A percentile compares a stretch with the other conserved stretches of the same genome.
Conservation (phyloP, 2,888 invertebrate species). For the Calameuta idolon region DNA sequence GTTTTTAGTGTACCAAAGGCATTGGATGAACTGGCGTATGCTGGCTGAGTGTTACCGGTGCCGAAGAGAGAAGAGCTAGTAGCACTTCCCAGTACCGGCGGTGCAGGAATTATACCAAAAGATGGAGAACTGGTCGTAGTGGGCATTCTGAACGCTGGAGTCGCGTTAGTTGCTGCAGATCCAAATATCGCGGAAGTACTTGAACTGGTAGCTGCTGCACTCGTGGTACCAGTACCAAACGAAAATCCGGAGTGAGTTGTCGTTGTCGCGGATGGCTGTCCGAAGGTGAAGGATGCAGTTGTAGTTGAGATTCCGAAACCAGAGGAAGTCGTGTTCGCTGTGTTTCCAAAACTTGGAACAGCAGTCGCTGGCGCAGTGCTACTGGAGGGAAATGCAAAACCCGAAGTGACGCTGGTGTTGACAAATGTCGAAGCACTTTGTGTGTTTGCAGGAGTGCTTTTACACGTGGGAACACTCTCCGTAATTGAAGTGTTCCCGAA, state of each 20-base stretch:
- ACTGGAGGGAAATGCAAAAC: background rate
- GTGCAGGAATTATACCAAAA: constrained; percentile 27
- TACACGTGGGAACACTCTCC: background rate
- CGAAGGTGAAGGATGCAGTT: constrained; percentile 21
- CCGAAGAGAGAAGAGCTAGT: constrained; percentile 14
- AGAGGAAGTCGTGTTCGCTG: background rate
- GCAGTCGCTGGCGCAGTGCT: background rate
- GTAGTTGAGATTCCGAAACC: constrained; percentile 1
- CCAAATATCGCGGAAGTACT: constrained; percentile 10
- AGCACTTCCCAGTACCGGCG: constrained; percentile 34
- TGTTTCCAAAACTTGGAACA: background rate
- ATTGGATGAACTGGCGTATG: constrained; percentile 12
- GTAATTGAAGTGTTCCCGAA: background rate
- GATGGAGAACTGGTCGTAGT: constrained; percentile 27
- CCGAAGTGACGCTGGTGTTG: background rate
- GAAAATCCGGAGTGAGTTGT: constrained; percentile 22
- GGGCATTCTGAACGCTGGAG: constrained; percentile 34
- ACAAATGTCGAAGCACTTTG: background rate
- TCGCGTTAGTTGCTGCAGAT: constrained; percentile 3
- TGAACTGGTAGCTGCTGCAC: background rate
- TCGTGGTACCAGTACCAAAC: constrained; percentile 22
- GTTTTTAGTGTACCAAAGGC: constrained; percentile 41
- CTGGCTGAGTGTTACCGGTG: constrained; percentile 15
- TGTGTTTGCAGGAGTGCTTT: background rate
- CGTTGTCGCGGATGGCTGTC: constrained; percentile 9